Evolutionary conservation across 2,113 vertebrate genomes (phyloP).

Genomic region (Erpornis zantholeuca): DNA sequence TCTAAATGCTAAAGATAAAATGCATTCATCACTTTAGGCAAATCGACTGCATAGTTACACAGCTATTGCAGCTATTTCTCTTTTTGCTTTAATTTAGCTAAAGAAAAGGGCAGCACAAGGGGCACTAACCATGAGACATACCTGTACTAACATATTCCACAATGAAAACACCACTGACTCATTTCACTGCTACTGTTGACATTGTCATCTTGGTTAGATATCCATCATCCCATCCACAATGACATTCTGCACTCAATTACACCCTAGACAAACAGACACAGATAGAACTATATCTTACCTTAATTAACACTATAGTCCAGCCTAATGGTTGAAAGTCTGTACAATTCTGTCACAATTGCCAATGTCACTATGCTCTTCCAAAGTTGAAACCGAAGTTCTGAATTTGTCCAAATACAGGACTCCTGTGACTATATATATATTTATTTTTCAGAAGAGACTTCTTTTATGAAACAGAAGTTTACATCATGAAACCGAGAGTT

Average conservation of each 20-base stretch:
- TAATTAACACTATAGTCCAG: not conserved
- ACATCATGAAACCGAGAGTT: not conserved
- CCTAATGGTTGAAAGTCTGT: accelerated
- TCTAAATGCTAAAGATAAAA: not conserved
- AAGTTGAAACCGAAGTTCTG: not conserved
- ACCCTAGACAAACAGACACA: not conserved
- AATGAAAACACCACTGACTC: not conserved
- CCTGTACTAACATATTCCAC: not conserved
- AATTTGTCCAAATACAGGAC: not conserved
- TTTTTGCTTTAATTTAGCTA: not conserved
- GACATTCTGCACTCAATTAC: not conserved
- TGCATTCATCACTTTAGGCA: not conserved
- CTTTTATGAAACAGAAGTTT: not conserved
- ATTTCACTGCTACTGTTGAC: not conserved
- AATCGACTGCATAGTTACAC: not conserved
- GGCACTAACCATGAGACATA: not conserved
- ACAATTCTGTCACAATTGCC: not conserved
- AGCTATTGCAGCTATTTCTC: not conserved
- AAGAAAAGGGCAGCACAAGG: not conserved
- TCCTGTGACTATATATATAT: not conserved
- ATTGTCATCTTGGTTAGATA: not conserved
- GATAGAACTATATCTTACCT: not conserved
- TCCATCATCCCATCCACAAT: not conserved
- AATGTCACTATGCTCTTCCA: not conserved
- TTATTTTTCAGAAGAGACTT: not conserved